Evolutionary conservation across 2,797 vertebrate genomes (phyloP).

Genomic region (Melanotaenia maccullochi): DNA sequence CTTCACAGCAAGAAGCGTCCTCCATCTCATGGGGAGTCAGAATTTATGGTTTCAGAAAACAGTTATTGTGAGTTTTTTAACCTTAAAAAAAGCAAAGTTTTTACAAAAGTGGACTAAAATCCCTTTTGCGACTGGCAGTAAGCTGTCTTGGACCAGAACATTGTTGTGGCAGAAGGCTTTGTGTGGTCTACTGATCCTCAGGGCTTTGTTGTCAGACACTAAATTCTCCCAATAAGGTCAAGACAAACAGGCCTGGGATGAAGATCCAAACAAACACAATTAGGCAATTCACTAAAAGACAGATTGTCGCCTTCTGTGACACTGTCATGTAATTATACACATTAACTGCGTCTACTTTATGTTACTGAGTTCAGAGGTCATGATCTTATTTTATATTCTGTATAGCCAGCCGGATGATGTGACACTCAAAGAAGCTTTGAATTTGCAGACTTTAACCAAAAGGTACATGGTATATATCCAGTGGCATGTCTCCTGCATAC

Average conservation of each 20-base stretch:
- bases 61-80: no score
- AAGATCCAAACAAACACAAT: no score
- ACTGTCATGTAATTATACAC: not conserved
- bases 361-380: not conserved
- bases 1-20: conserved; percentile 1
- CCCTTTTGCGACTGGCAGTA: not conserved
- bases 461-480: conserved; percentile 14
- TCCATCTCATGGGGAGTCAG: not conserved
- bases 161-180: not conserved
- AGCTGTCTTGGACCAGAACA: not conserved
- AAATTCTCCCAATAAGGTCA: not conserved
- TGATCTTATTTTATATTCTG: not conserved
- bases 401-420: not conserved
- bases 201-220: not conserved
- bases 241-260: not conserved
- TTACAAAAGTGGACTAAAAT: no score
- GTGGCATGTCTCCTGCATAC: conserved; percentile 33
- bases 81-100: no score
- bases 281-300: not conserved
- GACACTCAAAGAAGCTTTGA: conserved; percentile 4
- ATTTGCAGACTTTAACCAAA: conserved; percentile 19
- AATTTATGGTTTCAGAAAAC: no score
- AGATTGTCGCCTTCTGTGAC: not conserved
- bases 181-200: not conserved
- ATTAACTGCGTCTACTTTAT: not conserved